Evolutionary conservation across 37 sponge, comb jelly and placozoan species (phyloP).

Genomic region (Theonella swinhoei): DNA sequence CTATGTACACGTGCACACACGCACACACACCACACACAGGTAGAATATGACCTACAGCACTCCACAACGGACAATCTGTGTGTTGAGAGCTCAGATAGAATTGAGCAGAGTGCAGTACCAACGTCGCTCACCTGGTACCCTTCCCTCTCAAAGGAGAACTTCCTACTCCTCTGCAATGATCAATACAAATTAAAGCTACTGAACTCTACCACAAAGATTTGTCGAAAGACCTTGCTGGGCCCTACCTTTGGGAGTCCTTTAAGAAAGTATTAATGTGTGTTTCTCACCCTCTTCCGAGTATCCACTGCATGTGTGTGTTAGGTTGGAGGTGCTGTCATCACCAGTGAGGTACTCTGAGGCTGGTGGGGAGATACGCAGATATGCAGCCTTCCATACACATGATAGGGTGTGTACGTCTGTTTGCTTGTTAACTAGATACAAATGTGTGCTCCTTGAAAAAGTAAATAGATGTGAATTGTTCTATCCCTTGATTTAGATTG

Average conservation of each 20-base stretch:
- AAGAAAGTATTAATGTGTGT: no score
- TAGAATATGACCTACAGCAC: constrained; percentile 90
- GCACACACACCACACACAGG: constrained; percentile 39
- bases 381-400: constrained; percentile 83
- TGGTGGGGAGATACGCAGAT: constrained; percentile 59
- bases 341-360: constrained; percentile 20
- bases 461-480: neutral
- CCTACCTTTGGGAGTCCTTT: constrained; percentile 88
- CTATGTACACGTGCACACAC: neutral
- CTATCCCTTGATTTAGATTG: constrained; percentile 60
- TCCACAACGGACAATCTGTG: constrained; percentile 80
- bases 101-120: constrained; percentile 96
- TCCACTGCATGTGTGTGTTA: neutral
- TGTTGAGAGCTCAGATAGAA: constrained; percentile 70
- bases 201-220: constrained; percentile 95
- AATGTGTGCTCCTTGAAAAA: neutral
- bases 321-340: constrained; percentile 68
- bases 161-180: constrained; percentile 85
- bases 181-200: constrained; percentile 94
- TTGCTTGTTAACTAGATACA: neutral
- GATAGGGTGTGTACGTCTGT: constrained; percentile 64
- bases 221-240: constrained; percentile 92
- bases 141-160: constrained; percentile 91
- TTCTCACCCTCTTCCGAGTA: neutral
- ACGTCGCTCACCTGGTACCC: constrained; percentile 88